Percentiles rank a stretch among this genome's conserved stretches.
Conservation (phyloP, 2,113 vertebrate genomes). For the Syngnathoides biaculeatus region DNA sequence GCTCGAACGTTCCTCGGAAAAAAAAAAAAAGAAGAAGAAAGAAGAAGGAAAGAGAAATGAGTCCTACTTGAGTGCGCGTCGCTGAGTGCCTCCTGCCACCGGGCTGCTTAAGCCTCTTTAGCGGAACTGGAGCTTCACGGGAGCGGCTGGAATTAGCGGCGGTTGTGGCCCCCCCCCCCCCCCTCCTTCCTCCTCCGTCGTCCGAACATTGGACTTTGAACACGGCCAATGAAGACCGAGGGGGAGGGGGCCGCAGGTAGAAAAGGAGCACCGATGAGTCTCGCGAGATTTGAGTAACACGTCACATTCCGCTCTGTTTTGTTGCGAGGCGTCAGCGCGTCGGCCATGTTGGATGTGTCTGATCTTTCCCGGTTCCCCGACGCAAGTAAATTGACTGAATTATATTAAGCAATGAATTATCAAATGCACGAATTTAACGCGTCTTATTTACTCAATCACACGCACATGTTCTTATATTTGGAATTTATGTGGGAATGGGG, state of each 20-base stretch:
- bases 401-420: too few species aligned
- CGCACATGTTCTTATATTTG: too few species aligned
- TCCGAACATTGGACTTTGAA: constrained; percentile 63
- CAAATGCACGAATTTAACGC: too few species aligned
- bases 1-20: background rate
- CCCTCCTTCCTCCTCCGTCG: constrained; percentile 19
- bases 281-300: background rate
- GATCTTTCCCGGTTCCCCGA: background rate
- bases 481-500: too few species aligned
- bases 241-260: constrained; percentile 63
- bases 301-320: background rate
- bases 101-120: constrained; percentile 41
- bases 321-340: background rate
- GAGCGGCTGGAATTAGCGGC: constrained; percentile 26
- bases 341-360: background rate
- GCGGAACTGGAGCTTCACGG: constrained; percentile 21
- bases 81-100: constrained; percentile 9
- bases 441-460: too few species aligned
- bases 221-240: constrained; percentile 66
- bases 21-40: background rate
- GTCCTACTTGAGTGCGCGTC: constrained; percentile 2
- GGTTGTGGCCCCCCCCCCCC: background rate
- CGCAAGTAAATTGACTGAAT: background rate
- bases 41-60: background rate
- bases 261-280: constrained; percentile 7